These are phyloP conservation scores for Iguana delicatissima DNA, from an alignment of 2,797 vertebrate species.

Conservation along the genomic window DNA sequence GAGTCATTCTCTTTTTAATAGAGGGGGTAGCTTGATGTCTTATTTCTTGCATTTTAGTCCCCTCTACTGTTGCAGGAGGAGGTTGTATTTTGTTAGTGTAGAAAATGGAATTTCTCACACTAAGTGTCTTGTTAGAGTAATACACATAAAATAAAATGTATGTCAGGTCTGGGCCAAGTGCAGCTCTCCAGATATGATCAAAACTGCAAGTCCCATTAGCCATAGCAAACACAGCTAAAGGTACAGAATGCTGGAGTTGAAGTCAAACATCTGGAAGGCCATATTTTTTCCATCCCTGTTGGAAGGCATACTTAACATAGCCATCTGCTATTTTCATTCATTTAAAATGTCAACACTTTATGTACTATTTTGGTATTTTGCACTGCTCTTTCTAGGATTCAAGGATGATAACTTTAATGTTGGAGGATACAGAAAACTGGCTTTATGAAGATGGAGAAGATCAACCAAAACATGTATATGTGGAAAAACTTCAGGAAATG, in stretches of 20 bases:
- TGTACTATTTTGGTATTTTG: not conserved
- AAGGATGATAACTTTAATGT: constrained; percentile 85
- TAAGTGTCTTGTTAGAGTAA: not conserved
- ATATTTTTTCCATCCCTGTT: not conserved
- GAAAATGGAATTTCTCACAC: not conserved
- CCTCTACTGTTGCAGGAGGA: not conserved
- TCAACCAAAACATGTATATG: constrained; percentile 92
- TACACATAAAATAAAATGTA: too few species aligned
- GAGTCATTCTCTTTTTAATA: not conserved
- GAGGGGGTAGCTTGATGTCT: not conserved
- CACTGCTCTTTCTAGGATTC: constrained; percentile 82
- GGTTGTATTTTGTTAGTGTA: too few species aligned
- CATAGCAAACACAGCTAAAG: too few species aligned
- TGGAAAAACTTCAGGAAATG: constrained; percentile 92
- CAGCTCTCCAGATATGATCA: too few species aligned
- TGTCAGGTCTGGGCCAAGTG: too few species aligned
- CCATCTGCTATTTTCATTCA: not conserved
- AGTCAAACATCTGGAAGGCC: too few species aligned
- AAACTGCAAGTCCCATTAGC: too few species aligned
- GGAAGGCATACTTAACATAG: not conserved
- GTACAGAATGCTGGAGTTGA: too few species aligned
- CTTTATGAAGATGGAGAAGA: constrained; percentile 97
- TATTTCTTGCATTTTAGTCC: not conserved
- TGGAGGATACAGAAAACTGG: constrained; percentile 96
- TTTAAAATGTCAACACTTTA: not conserved